A percentile compares a stretch with the other conserved stretches of the same genome.
Evolutionary conservation across 2,113 vertebrate genomes (phyloP).

Genomic region (Ictalurus punctatus): DNA sequence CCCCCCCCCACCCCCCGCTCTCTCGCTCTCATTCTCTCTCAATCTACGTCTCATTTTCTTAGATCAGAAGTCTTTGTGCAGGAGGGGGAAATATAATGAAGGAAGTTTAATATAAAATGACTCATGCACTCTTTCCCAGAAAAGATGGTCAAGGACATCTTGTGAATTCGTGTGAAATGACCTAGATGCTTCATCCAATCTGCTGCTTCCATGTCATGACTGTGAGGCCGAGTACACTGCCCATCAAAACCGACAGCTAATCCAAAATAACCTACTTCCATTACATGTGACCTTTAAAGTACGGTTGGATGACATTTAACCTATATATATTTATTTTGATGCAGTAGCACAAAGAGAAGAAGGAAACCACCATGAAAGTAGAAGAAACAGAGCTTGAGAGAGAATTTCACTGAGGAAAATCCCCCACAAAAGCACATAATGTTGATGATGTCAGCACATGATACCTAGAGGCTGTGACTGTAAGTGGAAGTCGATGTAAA

Average conservation of each 20-base stretch:
- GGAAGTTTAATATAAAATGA: slow-evolving; percentile 62
- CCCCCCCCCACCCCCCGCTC: background rate
- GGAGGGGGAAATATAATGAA: slow-evolving; percentile 52
- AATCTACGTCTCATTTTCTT: background rate
- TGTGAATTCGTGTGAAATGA: slow-evolving; percentile 25
- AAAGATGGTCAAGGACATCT: slow-evolving; percentile 5
- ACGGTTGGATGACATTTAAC: background rate
- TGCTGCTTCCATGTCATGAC: slow-evolving; percentile 30
- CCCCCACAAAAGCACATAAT: background rate
- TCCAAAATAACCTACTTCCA: background rate
- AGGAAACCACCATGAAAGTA: background rate
- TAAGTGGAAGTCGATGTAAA: background rate
- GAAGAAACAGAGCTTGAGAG: background rate
- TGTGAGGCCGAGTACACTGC: background rate
- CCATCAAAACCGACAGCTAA: background rate
- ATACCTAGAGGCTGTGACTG: background rate
- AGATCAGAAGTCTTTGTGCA: slow-evolving; percentile 48
- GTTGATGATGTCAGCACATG: background rate
- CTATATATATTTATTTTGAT: background rate
- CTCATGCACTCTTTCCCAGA: slow-evolving; percentile 55
- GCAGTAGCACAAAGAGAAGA: background rate
- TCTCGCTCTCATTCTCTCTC: background rate
- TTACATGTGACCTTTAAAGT: background rate
- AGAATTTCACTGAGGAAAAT: background rate
- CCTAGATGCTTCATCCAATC: slow-evolving; percentile 54